phyloP scores from a whole-genome alignment of 2,797 vertebrate species.

The Apodemus agrarius region DNA sequence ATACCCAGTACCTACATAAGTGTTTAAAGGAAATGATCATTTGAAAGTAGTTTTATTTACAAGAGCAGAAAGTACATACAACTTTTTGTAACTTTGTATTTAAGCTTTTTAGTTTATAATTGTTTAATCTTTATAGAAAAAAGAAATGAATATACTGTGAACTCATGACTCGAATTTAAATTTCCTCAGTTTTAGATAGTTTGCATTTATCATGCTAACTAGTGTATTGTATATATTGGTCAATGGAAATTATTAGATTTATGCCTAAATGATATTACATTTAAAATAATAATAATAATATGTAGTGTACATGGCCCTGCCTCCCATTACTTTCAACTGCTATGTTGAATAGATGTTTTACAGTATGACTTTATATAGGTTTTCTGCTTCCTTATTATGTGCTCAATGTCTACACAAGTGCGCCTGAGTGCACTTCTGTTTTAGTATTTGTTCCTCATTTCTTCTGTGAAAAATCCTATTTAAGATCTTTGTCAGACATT shows the following conservation, averaged over 20 bases:
- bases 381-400: neutral
- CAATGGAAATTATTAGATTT: neutral
- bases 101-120: slow-evolving; percentile 28
- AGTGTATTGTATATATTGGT: neutral
- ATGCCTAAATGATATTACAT: neutral
- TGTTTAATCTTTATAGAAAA: neutral
- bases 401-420: neutral
- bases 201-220: slow-evolving; percentile 17
- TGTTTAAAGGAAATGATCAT: neutral
- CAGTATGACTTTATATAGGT: neutral
- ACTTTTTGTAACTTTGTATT: neutral
- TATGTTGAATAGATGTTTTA: neutral
- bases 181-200: neutral
- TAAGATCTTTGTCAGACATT: neutral
- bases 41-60: neutral
- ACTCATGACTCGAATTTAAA: neutral
- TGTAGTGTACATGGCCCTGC: neutral
- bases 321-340: neutral
- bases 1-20: neutral
- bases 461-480: slow-evolving; percentile 11
- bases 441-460: slow-evolving; percentile 12
- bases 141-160: neutral
- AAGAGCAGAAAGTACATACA: neutral
- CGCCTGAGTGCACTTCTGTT: neutral
- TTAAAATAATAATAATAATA: neutral